Conservation (phyloP, 2,888 invertebrate species). For the Orgyia antiqua region DNA sequence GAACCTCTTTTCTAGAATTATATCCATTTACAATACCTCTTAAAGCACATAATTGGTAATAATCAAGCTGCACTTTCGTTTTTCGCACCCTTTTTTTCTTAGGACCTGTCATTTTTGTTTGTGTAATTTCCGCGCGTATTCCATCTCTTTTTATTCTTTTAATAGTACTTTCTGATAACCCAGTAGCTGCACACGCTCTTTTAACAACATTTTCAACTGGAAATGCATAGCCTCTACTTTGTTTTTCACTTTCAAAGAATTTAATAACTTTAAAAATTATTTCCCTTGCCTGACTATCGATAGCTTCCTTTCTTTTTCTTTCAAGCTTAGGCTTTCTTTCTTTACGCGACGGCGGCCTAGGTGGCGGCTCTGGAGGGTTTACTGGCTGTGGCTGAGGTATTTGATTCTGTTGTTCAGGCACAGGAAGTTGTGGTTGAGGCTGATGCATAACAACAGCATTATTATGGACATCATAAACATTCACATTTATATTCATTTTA, state of each 20-base stretch:
- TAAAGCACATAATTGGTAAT: conserved; percentile 62
- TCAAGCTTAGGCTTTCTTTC: conserved; percentile 46
- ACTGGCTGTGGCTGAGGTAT: conserved; percentile 16
- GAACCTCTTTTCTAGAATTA: conserved; percentile 60
- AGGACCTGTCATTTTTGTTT: conserved; percentile 65
- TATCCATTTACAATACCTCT: conserved; percentile 66
- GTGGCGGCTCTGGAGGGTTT: conserved; percentile 25
- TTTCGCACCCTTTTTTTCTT: conserved; percentile 66
- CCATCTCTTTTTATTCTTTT: conserved; percentile 68
- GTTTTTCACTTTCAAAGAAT: conserved; percentile 71
- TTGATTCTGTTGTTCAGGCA: conserved; percentile 28
- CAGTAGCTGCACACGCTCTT: conserved; percentile 65
- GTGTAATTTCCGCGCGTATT: conserved; percentile 59
- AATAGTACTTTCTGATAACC: conserved; percentile 65
- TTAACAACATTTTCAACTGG: conserved; percentile 70
- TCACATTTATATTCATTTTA: conserved; percentile 42
- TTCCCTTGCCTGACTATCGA: conserved; percentile 67
- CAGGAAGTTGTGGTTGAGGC: conserved; percentile 18
- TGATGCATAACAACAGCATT: conserved; percentile 33
- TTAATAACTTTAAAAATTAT: conserved; percentile 68
- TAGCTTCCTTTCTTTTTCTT: conserved; percentile 68
- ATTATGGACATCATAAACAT: conserved; percentile 39
- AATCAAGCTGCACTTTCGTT: conserved; percentile 67
- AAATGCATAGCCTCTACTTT: conserved; percentile 65
- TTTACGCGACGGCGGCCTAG: conserved; percentile 22